These are phyloP conservation scores for Lutjanus argentimaculatus DNA, from an alignment of 2,797 vertebrate species.

Conservation along the genomic window DNA sequence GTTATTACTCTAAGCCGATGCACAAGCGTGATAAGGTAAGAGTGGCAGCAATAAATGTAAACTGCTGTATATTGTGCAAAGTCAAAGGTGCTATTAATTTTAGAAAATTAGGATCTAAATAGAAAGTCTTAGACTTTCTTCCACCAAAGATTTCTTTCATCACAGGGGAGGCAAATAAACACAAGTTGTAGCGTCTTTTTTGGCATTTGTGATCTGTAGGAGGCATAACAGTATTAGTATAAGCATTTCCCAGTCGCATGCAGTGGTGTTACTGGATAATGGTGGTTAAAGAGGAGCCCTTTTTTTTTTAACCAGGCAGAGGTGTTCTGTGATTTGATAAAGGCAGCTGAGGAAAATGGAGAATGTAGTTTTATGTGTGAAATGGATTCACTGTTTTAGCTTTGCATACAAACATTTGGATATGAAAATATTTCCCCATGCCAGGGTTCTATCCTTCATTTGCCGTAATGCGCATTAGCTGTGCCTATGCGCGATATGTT, in stretches of 20 bases:
- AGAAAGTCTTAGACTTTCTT: neutral
- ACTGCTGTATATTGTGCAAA: neutral
- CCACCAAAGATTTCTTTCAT: neutral
- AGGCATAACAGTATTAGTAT: conserved; percentile 30
- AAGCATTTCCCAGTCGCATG: conserved; percentile 22
- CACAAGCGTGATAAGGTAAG: conserved; percentile 7
- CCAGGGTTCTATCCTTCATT: conserved; percentile 33
- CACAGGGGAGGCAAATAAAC: neutral
- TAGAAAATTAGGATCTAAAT: conserved; percentile 17
- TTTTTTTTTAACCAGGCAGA: conserved; percentile 18
- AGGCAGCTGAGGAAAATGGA: conserved; percentile 28
- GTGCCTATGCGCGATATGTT: conserved; percentile 6
- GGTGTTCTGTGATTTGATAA: conserved; percentile 33
- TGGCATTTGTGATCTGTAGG: conserved; percentile 32
- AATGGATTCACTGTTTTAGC: conserved; percentile 45
- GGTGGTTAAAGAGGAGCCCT: conserved; percentile 15
- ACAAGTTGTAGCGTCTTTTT: neutral
- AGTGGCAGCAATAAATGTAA: conserved; percentile 32
- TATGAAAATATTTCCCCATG: conserved; percentile 14
- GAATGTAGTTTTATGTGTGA: conserved; percentile 22
- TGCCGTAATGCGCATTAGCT: conserved; percentile 22
- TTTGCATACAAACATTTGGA: conserved; percentile 38
- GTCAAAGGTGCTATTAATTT: conserved; percentile 50
- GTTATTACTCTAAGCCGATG: conserved; percentile 59
- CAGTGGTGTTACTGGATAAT: conserved; percentile 26